Conservation (phyloP, 2,797 vertebrate genomes). For the Lepus townsendii region DNA sequence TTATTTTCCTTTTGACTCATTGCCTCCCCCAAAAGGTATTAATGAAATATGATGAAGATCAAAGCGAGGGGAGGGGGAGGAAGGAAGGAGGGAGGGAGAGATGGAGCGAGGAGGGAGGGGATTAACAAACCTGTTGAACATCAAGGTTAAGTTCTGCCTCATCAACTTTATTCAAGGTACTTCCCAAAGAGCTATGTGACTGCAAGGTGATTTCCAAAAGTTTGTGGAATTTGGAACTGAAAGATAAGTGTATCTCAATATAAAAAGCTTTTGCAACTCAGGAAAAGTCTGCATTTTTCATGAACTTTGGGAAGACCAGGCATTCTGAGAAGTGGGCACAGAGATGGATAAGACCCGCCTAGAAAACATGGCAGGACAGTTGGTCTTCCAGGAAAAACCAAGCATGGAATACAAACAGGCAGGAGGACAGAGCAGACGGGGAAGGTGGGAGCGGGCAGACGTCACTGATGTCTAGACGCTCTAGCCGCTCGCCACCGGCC, state of each 20-base stretch:
- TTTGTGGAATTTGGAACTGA: no score
- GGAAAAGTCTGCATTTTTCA: no score
- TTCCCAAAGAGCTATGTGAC: neutral
- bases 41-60: neutral
- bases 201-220: no score
- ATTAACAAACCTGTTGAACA: neutral
- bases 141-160: neutral
- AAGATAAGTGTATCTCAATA: no score
- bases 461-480: fast-evolving
- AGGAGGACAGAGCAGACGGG: fast-evolving
- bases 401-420: neutral
- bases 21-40: neutral
- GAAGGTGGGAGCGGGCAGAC: fast-evolving
- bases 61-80: neutral
- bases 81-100: no score
- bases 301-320: no score
- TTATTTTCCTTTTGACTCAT: neutral
- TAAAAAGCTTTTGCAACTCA: no score
- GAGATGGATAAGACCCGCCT: neutral
- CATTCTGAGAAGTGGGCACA: no score
- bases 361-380: neutral
- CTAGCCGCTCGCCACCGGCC: neutral
- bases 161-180: neutral
- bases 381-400: neutral
- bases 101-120: no score